Evolutionary conservation across 2,113 vertebrate genomes (phyloP).

Genomic region (Pteruthius melanotis): DNA sequence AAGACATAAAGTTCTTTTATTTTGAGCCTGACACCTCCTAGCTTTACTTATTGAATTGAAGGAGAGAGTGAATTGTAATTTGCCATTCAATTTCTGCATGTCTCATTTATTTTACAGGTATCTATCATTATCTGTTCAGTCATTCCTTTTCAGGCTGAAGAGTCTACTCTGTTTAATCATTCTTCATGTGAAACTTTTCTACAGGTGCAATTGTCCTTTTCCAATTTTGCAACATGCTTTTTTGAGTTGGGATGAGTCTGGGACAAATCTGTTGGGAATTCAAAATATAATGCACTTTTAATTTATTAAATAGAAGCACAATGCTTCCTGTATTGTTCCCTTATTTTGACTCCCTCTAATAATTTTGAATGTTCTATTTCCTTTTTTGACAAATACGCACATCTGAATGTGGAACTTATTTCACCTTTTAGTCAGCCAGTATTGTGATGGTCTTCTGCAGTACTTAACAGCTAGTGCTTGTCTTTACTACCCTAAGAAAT

Average conservation of each 20-base stretch:
- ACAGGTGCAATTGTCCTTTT: background rate
- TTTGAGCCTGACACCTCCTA: background rate
- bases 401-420: background rate
- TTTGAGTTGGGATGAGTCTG: background rate
- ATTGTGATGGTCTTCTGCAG: background rate
- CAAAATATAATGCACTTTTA: background rate
- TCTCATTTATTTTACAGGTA: slow-evolving; percentile 5
- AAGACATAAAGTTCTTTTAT: background rate
- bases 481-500: background rate
- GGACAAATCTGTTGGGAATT: background rate
- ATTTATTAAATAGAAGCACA: background rate
- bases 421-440: background rate
- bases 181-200: background rate
- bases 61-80: background rate
- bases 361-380: background rate
- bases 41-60: background rate
- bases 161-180: background rate
- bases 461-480: background rate
- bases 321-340: background rate
- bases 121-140: background rate
- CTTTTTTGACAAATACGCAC: background rate
- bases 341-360: background rate
- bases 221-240: background rate
- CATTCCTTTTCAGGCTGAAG: background rate
- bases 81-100: background rate